These are phyloP conservation scores for Athalia circularis DNA, from an alignment of 2,888 invertebrate genomes.

Conservation along the genomic window DNA sequence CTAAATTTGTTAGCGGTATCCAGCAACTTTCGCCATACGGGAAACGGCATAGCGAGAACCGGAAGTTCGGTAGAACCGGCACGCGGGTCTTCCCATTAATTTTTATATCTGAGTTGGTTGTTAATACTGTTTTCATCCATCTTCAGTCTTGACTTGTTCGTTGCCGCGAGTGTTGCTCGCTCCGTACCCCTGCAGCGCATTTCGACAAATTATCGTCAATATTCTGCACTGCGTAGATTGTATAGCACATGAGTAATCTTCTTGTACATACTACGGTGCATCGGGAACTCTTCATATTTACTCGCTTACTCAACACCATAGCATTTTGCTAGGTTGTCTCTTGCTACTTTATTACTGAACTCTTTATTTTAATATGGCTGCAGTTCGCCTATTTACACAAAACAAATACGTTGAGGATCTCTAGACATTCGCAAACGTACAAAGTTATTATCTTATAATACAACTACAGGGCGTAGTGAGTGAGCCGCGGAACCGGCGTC, in stretches of 20 bases:
- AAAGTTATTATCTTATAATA: slow-evolving; percentile 30
- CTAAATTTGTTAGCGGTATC: neutral
- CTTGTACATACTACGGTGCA: too few relatives aligned
- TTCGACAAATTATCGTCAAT: neutral
- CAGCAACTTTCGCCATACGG: neutral
- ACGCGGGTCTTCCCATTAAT: slow-evolving; percentile 8
- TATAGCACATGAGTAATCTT: too few relatives aligned
- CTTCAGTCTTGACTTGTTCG: neutral
- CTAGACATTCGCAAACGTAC: slow-evolving; percentile 1
- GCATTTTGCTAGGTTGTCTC: neutral
- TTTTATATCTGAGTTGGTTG: neutral
- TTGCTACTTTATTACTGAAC: neutral
- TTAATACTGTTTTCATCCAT: too few relatives aligned
- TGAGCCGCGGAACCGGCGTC: neutral
- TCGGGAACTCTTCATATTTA: neutral
- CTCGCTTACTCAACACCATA: slow-evolving; percentile 13
- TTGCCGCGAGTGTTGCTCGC: neutral
- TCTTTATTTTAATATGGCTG: slow-evolving; percentile 5
- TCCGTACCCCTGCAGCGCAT: neutral
- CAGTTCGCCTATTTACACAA: neutral
- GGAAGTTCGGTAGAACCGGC: slow-evolving; percentile 28
- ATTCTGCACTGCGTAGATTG: neutral
- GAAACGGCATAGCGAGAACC: neutral
- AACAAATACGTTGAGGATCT: neutral
- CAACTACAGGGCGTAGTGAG: neutral